phyloP scores from a whole-genome alignment of 2,797 vertebrate genomes.

The Bradypus variegatus region DNA sequence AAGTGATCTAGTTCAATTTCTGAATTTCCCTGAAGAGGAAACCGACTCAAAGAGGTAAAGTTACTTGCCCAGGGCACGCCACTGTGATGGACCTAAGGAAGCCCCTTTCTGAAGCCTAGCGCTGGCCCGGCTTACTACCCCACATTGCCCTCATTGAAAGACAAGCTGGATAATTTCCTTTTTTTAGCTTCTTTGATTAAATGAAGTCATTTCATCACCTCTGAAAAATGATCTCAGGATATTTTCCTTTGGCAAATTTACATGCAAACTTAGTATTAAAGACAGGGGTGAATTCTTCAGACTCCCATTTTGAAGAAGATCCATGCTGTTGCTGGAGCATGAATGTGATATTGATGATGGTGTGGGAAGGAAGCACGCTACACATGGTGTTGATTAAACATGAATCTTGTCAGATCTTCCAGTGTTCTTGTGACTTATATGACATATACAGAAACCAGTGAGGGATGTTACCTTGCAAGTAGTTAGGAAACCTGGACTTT shows the following conservation, averaged over 20 bases:
- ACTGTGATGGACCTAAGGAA: not conserved
- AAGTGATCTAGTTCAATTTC: not conserved
- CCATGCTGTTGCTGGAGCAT: constrained; percentile 40
- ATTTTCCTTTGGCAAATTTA: constrained; percentile 45
- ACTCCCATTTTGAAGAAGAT: constrained; percentile 40
- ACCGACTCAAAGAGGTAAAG: not conserved
- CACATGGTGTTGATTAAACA: constrained; percentile 54
- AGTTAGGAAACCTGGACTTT: constrained; percentile 24
- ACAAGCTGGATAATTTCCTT: constrained; percentile 15
- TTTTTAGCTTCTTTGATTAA: constrained; percentile 17
- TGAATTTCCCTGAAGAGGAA: constrained; percentile 3
- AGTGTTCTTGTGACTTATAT: not conserved
- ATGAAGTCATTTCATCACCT: constrained; percentile 38
- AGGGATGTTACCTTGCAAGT: constrained; percentile 4
- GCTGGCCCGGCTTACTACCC: not conserved
- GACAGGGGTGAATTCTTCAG: constrained; percentile 32
- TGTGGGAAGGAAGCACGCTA: constrained; percentile 5
- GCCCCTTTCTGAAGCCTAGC: not conserved
- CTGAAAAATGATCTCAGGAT: constrained; percentile 54
- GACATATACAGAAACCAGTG: not conserved
- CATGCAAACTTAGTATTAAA: constrained; percentile 45
- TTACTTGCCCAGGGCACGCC: not conserved
- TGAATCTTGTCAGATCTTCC: constrained; percentile 45
- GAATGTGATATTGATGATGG: constrained; percentile 20
- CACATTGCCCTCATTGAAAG: not conserved